Evolutionary conservation across 2,888 invertebrate genomes (phyloP).

Genomic region (Drosophila ochracea): DNA sequence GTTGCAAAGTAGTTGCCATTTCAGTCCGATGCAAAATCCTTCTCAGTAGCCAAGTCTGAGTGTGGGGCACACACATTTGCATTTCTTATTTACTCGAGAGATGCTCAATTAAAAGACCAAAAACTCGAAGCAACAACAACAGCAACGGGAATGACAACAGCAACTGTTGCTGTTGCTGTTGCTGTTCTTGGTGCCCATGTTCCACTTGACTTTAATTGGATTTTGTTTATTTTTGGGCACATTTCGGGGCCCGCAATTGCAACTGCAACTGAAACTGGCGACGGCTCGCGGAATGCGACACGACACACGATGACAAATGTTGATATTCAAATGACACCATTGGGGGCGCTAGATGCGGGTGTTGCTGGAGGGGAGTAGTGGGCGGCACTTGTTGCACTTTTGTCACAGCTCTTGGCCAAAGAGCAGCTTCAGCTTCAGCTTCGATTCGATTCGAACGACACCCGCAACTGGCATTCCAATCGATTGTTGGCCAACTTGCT

Average conservation of each 20-base stretch:
- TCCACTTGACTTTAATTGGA: conserved; percentile 78
- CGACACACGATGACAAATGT: conserved; percentile 81
- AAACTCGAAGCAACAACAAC: conserved; percentile 30
- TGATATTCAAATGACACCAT: conserved; percentile 79
- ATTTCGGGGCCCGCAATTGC: conserved; percentile 59
- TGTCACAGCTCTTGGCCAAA: conserved; percentile 55
- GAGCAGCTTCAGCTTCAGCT: conserved; percentile 3
- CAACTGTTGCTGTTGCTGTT: conserved; percentile 31
- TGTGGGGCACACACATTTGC: conserved; percentile 67
- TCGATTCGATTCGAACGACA: conserved; percentile 47
- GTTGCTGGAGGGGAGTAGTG: conserved; percentile 3
- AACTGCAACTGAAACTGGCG: conserved; percentile 38
- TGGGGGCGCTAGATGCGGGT: conserved; percentile 56
- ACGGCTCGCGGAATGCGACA: conserved; percentile 72
- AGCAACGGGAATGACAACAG: conserved; percentile 30
- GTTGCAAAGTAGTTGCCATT: conserved; percentile 72
- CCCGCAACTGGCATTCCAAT: conserved; percentile 73
- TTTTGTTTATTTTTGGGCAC: conserved; percentile 78
- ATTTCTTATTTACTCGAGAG: conserved; percentile 56
- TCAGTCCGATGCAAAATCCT: conserved; percentile 49
- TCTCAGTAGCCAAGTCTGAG: conserved; percentile 48
- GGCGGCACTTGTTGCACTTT: conserved; percentile 54
- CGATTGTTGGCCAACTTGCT: conserved; percentile 71
- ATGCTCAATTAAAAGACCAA: conserved; percentile 69
- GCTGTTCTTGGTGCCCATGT: conserved; percentile 48